Percentiles rank a stretch among this genome's conserved stretches.
These are phyloP conservation scores for Nanorana parkeri DNA, from an alignment of 2,113 vertebrate genomes.

Conservation along the genomic window DNA sequence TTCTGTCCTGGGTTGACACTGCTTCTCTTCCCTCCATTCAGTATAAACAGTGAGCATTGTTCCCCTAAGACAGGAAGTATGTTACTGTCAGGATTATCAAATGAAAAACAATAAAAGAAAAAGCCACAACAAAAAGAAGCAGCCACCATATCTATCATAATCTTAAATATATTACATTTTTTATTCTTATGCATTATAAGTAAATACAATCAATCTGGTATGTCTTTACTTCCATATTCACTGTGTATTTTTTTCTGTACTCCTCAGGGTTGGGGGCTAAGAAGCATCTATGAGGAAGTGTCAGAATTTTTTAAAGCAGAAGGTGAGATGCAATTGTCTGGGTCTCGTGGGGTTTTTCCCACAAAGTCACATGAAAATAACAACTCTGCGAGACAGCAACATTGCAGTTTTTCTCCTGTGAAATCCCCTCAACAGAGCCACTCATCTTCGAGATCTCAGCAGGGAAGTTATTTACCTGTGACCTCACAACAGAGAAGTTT, in stretches of 20 bases:
- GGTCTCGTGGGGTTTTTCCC: background rate
- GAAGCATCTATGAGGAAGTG: conserved; percentile 45
- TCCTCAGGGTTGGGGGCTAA: conserved; percentile 37
- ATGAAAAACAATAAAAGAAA: too few relatives aligned
- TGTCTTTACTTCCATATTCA: background rate
- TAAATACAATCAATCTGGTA: too few relatives aligned
- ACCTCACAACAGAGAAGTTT: conserved; percentile 11
- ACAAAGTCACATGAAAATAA: conserved; percentile 2
- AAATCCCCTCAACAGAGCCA: background rate
- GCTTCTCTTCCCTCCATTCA: too few relatives aligned
- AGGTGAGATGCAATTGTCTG: conserved; percentile 39
- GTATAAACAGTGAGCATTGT: too few relatives aligned
- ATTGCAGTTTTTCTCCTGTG: background rate
- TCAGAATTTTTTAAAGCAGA: conserved; percentile 42
- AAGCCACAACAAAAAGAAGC: too few relatives aligned
- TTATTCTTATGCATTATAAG: too few relatives aligned
- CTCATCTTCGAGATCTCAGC: background rate
- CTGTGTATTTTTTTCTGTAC: background rate
- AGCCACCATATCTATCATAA: too few relatives aligned
- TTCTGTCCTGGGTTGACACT: too few relatives aligned
- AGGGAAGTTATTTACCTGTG: conserved; percentile 5
- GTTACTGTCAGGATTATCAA: too few relatives aligned
- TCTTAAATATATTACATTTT: too few relatives aligned
- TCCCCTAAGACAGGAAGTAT: too few relatives aligned
- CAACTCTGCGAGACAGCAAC: background rate